A percentile compares a stretch with the other conserved stretches of the same genome.
Evolutionary conservation across 2,113 vertebrate species (phyloP).

Genomic region (Microcebus murinus): DNA sequence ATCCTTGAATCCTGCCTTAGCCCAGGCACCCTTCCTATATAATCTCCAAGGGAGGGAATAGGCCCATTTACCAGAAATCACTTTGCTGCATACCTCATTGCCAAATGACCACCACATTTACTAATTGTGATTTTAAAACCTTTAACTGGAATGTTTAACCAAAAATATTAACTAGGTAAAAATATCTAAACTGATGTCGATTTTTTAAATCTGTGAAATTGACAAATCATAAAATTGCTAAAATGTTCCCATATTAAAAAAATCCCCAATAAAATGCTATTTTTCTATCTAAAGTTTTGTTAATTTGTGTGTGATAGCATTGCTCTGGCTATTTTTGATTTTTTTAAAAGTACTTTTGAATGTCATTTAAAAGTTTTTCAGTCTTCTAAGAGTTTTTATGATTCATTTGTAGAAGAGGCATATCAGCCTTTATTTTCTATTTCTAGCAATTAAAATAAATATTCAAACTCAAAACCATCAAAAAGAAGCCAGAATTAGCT

Average conservation of each 20-base stretch:
- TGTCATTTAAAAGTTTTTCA: neutral
- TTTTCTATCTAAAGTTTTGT: neutral
- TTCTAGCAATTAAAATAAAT: slow-evolving; percentile 39
- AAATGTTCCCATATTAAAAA: neutral
- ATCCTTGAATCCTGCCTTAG: neutral
- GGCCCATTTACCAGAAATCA: neutral
- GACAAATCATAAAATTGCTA: neutral
- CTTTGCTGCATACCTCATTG: neutral
- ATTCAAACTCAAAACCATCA: neutral
- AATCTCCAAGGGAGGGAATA: neutral
- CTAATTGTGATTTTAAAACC: neutral
- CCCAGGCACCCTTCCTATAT: neutral
- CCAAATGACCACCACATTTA: neutral
- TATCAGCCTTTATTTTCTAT: slow-evolving; percentile 15
- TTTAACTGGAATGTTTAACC: neutral
- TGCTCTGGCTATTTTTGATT: neutral
- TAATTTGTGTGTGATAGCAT: neutral
- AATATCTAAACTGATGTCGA: neutral
- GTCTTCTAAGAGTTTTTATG: neutral
- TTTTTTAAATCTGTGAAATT: neutral
- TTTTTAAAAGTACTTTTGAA: slow-evolving; percentile 20
- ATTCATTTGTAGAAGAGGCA: neutral
- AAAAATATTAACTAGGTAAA: neutral
- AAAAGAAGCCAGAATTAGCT: slow-evolving; percentile 30
- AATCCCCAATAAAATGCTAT: neutral